Percentiles rank a stretch among this genome's conserved stretches.
These are phyloP conservation scores for Tachystola acroxantha DNA, from an alignment of 2,888 invertebrate species.

Conservation along the genomic window DNA sequence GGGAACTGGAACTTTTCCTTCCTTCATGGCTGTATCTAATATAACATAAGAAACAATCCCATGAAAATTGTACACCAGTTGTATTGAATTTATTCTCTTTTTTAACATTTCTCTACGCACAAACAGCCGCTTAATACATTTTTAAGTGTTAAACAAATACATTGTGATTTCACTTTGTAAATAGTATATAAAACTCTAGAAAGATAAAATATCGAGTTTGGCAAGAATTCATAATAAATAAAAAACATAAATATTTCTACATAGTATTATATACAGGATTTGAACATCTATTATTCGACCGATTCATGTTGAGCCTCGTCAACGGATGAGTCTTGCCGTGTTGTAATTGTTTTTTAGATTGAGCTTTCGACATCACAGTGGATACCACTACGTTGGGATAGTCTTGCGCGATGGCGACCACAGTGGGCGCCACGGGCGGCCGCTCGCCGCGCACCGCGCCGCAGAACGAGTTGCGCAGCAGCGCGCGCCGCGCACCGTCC, in stretches of 20 bases:
- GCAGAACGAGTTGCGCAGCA: conserved; percentile 35
- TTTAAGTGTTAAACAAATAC: conserved; percentile 71
- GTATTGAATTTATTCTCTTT: conserved; percentile 70
- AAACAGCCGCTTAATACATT: conserved; percentile 71
- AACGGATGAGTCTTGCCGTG: conserved; percentile 96
- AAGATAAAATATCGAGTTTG: conserved; percentile 77
- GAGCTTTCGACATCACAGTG: conserved; percentile 84
- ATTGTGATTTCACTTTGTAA: conserved; percentile 74
- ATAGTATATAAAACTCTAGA: conserved; percentile 76
- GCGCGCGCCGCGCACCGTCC: conserved; percentile 23
- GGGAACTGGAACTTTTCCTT: too few species aligned
- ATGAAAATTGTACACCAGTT: conserved; percentile 70
- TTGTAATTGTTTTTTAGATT: conserved; percentile 89
- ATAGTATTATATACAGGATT: conserved; percentile 94
- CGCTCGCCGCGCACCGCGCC: conserved; percentile 39
- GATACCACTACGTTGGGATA: conserved; percentile 80
- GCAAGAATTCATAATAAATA: conserved; percentile 77
- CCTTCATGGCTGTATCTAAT: too few species aligned
- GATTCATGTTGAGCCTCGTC: conserved; percentile 88
- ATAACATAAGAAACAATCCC: conserved; percentile 29
- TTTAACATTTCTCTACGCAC: conserved; percentile 69
- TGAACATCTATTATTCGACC: conserved; percentile 84
- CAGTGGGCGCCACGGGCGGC: conserved; percentile 58
- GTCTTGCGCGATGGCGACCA: conserved; percentile 58
- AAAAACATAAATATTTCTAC: conserved; percentile 80